phyloP scores from a whole-genome alignment of 2,888 invertebrate genomes.

The Neocrepidodera transversa region DNA sequence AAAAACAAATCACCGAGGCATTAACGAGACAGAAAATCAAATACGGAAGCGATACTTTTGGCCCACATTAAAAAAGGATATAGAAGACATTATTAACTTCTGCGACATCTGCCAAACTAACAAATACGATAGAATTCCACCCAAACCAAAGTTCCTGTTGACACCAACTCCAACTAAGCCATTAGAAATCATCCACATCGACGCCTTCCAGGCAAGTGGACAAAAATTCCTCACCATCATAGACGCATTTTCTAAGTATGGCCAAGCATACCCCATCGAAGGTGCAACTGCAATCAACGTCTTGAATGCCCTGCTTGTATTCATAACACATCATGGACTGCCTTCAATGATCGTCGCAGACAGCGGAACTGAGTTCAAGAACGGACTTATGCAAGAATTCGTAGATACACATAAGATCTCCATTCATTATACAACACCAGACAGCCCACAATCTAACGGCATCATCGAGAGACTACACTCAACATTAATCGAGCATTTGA shows the following conservation, averaged over 20 bases:
- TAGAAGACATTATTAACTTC: background rate
- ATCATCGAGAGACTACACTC: background rate
- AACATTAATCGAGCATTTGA: too few relatives aligned
- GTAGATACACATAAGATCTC: background rate
- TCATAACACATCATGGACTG: background rate
- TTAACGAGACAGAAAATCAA: constrained; percentile 11
- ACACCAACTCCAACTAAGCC: constrained; percentile 18
- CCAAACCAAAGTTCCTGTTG: constrained; percentile 11
- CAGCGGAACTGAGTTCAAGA: constrained; percentile 7
- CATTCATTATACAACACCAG: background rate
- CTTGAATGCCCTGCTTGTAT: background rate
- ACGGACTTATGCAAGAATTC: background rate
- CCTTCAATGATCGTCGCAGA: constrained; percentile 1
- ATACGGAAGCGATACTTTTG: constrained; percentile 1
- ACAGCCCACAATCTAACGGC: constrained; percentile 1
- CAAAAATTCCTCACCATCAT: constrained; percentile 17
- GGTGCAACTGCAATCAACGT: constrained; percentile 5
- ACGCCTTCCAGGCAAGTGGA: constrained; percentile 12
- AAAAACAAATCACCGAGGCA: constrained; percentile 14
- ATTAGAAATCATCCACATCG: constrained; percentile 17
- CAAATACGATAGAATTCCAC: constrained; percentile 19
- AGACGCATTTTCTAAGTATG: background rate
- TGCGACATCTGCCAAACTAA: constrained; percentile 3
- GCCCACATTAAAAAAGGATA: background rate
- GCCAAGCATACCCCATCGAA: constrained; percentile 2